A percentile compares a stretch with the other conserved stretches of the same genome.
phyloP scores from a whole-genome alignment of 2,113 vertebrate genomes.

The Synodontis membranacea region DNA sequence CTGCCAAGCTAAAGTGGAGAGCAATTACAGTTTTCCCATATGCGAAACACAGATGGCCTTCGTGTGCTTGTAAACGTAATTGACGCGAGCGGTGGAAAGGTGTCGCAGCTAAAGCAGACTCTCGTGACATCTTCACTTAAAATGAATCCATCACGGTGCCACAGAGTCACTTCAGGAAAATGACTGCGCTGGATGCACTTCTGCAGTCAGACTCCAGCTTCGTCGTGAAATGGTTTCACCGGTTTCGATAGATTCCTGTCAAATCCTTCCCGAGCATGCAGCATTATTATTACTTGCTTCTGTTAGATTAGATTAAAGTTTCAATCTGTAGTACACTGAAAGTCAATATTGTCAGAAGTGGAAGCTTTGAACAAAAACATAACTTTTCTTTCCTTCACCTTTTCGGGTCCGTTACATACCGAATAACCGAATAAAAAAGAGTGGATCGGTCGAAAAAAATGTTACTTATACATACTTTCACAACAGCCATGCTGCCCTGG shows the following conservation, averaged over 20 bases:
- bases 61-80: neutral
- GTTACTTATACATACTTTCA: too few species aligned
- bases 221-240: neutral
- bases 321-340: neutral
- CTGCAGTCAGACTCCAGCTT: neutral
- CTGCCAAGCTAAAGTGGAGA: neutral
- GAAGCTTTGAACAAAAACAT: too few species aligned
- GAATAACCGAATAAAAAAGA: too few species aligned
- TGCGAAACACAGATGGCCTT: conserved; percentile 13
- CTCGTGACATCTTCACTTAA: conserved; percentile 3
- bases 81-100: neutral
- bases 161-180: neutral
- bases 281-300: neutral
- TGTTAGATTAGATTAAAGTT: neutral
- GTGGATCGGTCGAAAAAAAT: too few species aligned
- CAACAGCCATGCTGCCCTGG: too few species aligned
- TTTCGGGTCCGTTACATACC: too few species aligned
- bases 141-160: neutral
- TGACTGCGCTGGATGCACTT: neutral
- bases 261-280: neutral
- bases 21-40: neutral
- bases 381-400: too few species aligned
- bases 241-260: neutral
- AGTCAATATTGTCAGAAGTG: too few species aligned
- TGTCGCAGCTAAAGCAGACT: neutral